phyloP scores from a whole-genome alignment of 2,888 invertebrate genomes.

The Scaptomyza flava region DNA sequence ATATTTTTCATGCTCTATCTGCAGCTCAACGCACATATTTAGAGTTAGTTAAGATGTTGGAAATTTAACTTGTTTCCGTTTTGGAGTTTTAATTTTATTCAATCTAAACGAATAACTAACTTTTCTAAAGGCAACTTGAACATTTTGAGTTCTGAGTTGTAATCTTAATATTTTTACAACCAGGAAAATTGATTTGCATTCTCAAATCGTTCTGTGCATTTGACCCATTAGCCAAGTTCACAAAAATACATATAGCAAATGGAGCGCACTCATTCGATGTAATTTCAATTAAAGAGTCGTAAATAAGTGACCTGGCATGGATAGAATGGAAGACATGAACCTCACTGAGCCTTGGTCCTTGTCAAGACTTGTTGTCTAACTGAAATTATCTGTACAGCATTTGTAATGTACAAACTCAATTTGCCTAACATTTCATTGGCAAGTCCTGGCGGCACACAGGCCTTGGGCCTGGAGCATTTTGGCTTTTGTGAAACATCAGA shows the following conservation, averaged over 20 bases:
- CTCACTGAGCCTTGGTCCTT: constrained; percentile 23
- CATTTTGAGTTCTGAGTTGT: no score
- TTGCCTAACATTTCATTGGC: constrained; percentile 74
- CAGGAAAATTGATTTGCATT: no score
- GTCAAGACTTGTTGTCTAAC: constrained; percentile 44
- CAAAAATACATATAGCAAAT: neutral
- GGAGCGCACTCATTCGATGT: neutral
- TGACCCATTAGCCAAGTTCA: neutral
- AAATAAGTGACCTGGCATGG: neutral
- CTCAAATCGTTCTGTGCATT: neutral
- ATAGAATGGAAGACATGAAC: constrained; percentile 10
- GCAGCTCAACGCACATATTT: no score
- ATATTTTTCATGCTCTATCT: no score
- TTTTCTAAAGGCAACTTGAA: no score
- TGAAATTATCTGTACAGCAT: constrained; percentile 68
- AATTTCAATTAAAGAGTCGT: neutral
- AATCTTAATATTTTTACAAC: no score
- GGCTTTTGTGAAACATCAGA: constrained; percentile 53
- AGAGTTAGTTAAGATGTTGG: no score
- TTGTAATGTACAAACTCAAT: constrained; percentile 74
- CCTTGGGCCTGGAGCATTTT: constrained; percentile 43
- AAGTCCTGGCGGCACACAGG: constrained; percentile 58
- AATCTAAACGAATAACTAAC: no score
- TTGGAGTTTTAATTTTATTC: no score
- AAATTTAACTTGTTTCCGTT: no score